Percentiles rank a stretch among this genome's conserved stretches.
phyloP scores from a whole-genome alignment of 2,797 vertebrate genomes.

The Meriones psammophilus region DNA sequence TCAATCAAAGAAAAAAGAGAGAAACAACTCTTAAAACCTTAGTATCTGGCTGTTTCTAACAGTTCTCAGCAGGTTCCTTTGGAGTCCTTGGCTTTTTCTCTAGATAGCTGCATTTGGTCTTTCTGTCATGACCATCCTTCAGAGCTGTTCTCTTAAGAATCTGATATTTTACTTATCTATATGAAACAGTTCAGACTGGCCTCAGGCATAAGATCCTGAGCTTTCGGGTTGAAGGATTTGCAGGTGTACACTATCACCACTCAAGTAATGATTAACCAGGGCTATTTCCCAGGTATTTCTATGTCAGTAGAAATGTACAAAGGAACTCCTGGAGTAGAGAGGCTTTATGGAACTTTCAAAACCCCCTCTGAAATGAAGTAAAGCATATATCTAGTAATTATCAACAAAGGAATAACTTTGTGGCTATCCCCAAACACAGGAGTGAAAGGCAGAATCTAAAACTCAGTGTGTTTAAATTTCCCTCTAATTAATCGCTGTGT shows the following conservation, averaged over 20 bases:
- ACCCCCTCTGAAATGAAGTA: conserved; percentile 1
- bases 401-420: background rate
- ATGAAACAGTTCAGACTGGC: background rate
- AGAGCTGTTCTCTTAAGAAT: background rate
- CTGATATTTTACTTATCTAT: background rate
- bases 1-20: background rate
- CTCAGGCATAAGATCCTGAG: background rate
- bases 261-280: background rate
- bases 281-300: conserved; percentile 18
- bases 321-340: background rate
- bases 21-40: background rate
- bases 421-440: background rate
- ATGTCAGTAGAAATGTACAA: background rate
- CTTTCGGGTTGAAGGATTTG: background rate
- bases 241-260: background rate
- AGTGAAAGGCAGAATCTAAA: background rate
- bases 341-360: background rate
- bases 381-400: background rate
- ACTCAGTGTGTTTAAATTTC: conserved; percentile 1
- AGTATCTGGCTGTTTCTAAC: background rate
- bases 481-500: conserved; percentile 45
- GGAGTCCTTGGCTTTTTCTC: background rate
- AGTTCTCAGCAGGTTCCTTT: background rate
- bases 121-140: background rate
- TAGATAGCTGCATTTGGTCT: background rate